Percentiles rank a stretch among this genome's conserved stretches.
These are phyloP conservation scores for Ceratoteleas bidentatus DNA, from an alignment of 1,140 invertebrate genomes.

Conservation along the genomic window DNA sequence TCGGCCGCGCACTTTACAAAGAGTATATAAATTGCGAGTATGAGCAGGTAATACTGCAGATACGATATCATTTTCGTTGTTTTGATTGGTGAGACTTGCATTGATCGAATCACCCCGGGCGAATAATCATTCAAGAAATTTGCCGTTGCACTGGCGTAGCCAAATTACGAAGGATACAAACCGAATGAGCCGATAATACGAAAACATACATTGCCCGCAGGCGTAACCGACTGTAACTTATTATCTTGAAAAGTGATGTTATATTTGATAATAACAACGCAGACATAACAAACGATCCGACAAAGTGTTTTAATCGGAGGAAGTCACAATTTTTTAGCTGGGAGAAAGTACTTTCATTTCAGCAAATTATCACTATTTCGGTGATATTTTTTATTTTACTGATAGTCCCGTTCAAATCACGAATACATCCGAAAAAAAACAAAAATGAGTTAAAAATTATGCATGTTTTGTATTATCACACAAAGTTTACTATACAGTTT, in stretches of 20 bases:
- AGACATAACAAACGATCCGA: background rate
- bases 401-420: no score
- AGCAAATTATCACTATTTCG: no score
- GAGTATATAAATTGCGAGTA: constrained; percentile 50
- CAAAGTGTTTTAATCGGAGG: background rate
- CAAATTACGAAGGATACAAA: constrained; percentile 74
- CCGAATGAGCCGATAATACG: constrained; percentile 76
- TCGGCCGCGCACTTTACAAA: constrained; percentile 12
- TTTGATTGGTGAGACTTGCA: constrained; percentile 60
- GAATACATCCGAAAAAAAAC: no score
- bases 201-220: constrained; percentile 74
- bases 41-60: constrained; percentile 39
- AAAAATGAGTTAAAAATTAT: no score
- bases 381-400: no score
- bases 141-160: constrained; percentile 70
- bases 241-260: constrained; percentile 66
- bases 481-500: no score
- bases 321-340: no score
- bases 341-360: no score
- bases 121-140: constrained; percentile 60
- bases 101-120: constrained; percentile 55
- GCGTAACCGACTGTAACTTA: constrained; percentile 71
- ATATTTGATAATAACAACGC: constrained; percentile 52
- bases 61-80: constrained; percentile 58
- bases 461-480: no score